Conservation (phyloP, 2,888 invertebrate species). For the Geotrupes spiniger region DNA sequence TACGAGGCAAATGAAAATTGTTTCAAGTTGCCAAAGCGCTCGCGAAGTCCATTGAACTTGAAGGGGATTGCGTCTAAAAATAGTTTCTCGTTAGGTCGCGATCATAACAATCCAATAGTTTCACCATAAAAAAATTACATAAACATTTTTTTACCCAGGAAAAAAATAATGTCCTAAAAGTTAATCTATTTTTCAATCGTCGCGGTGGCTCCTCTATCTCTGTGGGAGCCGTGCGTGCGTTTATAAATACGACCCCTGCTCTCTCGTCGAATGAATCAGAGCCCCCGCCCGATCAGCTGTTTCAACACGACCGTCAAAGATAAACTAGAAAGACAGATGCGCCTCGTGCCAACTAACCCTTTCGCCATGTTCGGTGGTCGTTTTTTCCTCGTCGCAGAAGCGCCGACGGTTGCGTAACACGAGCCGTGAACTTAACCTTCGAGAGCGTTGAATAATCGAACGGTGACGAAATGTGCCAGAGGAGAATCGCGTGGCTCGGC, state of each 20-base stretch:
- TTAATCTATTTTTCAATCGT: neutral
- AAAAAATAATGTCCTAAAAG: no score
- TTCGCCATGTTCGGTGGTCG: neutral
- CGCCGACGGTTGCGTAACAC: conserved; percentile 12
- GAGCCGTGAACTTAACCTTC: conserved; percentile 23
- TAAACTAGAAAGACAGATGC: conserved; percentile 6
- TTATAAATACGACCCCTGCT: conserved; percentile 2
- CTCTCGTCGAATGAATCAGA: conserved; percentile 1
- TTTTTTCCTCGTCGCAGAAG: neutral
- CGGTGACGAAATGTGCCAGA: conserved; percentile 15
- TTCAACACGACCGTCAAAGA: neutral
- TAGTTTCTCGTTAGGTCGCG: no score
- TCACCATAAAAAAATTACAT: no score
- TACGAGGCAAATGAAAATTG: no score
- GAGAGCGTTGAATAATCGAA: conserved; percentile 14
- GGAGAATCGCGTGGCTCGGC: conserved; percentile 9
- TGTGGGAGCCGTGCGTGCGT: neutral
- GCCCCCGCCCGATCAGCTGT: conserved; percentile 6
- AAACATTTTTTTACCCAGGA: no score
- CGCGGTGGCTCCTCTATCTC: neutral
- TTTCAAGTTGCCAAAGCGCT: no score
- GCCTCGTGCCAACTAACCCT: neutral
- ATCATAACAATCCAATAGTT: no score
- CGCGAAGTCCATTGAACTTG: no score
- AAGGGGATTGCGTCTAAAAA: no score